Conservation (phyloP, 2,113 vertebrate species). For the Macrotis lagotis region DNA sequence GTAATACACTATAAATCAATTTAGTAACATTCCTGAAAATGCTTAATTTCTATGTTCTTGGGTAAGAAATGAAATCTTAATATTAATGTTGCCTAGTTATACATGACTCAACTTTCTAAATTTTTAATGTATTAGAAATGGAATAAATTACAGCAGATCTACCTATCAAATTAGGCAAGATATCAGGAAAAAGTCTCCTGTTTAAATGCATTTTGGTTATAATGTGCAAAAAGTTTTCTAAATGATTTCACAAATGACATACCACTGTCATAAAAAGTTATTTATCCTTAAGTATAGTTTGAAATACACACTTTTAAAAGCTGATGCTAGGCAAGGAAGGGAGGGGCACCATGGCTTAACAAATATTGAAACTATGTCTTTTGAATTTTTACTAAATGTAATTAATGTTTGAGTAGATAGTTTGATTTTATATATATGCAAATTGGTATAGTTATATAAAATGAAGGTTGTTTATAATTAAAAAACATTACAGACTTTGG, state of each 20-base stretch:
- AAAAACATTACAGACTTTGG: no score
- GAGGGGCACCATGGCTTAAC: no score
- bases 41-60: neutral
- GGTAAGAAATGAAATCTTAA: constrained; percentile 14
- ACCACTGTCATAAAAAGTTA: neutral
- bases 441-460: no score
- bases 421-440: no score
- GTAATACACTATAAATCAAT: neutral
- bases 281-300: neutral
- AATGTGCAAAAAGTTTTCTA: neutral
- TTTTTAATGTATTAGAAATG: neutral
- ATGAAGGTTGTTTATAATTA: no score
- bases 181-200: neutral
- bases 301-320: neutral
- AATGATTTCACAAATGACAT: neutral
- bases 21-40: constrained; percentile 32
- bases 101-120: neutral
- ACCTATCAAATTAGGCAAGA: neutral
- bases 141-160: neutral
- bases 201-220: neutral
- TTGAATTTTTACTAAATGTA: no score
- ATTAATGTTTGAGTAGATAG: no score
- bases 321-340: no score
- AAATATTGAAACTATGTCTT: no score
- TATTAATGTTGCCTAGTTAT: neutral